These are phyloP conservation scores for Capricornis sumatraensis DNA, from an alignment of 2,113 vertebrate species.

Conservation along the genomic window DNA sequence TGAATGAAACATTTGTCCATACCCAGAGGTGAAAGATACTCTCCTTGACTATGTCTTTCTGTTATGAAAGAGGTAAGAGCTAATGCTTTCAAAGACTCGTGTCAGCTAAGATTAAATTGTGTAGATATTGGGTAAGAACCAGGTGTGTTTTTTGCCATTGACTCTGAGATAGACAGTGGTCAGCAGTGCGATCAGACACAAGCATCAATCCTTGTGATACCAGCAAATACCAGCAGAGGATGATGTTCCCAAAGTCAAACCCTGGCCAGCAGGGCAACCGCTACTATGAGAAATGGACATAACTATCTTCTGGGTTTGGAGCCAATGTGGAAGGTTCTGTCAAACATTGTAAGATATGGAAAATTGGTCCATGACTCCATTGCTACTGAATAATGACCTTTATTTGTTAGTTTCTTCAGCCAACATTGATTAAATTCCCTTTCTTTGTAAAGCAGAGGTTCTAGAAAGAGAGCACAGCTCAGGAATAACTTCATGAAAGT, in stretches of 20 bases:
- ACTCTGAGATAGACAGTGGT: neutral
- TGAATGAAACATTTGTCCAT: neutral
- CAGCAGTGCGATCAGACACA: neutral
- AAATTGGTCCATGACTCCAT: neutral
- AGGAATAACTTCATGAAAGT: neutral
- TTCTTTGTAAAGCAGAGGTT: neutral
- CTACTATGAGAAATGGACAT: neutral
- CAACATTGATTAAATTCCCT: neutral
- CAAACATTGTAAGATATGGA: neutral
- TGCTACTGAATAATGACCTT: neutral
- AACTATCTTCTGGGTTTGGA: accelerated
- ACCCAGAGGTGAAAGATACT: neutral
- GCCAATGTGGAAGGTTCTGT: neutral
- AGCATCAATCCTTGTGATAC: neutral
- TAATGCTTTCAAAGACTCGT: neutral
- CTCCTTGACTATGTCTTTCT: neutral
- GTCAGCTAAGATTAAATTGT: neutral
- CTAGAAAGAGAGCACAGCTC: neutral
- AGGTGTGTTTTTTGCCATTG: neutral
- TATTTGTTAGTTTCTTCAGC: neutral
- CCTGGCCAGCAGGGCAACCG: neutral
- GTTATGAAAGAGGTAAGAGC: neutral
- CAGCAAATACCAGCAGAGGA: neutral
- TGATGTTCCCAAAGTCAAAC: neutral
- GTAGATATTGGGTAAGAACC: neutral